Percentiles rank a stretch among this genome's conserved stretches.
Conservation (phyloP, 2,888 invertebrate species). For the Torymus aiolomorphi region DNA sequence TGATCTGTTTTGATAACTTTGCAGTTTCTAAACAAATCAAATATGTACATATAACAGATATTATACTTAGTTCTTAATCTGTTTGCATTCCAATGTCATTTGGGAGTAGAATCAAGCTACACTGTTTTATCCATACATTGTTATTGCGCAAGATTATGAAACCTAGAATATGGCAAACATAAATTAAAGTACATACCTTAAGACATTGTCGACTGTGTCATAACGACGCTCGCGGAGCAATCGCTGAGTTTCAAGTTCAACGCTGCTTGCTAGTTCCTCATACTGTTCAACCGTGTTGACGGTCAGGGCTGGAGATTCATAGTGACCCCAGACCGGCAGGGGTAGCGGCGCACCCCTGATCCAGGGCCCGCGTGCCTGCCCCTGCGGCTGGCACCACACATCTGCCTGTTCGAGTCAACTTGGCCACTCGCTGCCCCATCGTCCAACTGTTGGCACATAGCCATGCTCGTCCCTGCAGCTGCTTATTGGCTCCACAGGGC, state of each 20-base stretch:
- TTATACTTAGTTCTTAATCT: too few relatives aligned
- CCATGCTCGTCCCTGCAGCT: constrained; percentile 78
- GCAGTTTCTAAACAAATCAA: too few relatives aligned
- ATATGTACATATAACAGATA: too few relatives aligned
- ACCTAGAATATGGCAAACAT: not conserved
- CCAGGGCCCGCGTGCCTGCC: constrained; percentile 78
- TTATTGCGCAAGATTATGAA: too few relatives aligned
- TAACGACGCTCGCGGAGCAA: constrained; percentile 91
- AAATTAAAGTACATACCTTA: constrained; percentile 75
- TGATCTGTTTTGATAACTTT: too few relatives aligned
- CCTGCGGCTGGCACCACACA: constrained; percentile 76
- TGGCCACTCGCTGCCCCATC: constrained; percentile 97
- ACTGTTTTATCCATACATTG: too few relatives aligned
- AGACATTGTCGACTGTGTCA: constrained; percentile 91
- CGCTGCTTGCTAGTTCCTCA: constrained; percentile 86
- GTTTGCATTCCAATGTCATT: too few relatives aligned
- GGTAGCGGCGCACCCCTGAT: constrained; percentile 84
- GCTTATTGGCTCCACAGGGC: constrained; percentile 77
- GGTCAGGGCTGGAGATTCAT: constrained; percentile 77
- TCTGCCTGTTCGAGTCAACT: constrained; percentile 91
- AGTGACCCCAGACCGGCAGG: constrained; percentile 84
- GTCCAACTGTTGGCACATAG: constrained; percentile 88
- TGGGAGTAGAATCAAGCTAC: too few relatives aligned
- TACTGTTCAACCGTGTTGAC: constrained; percentile 81
- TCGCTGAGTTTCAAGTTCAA: constrained; percentile 87